These are phyloP conservation scores for Acridotheres tristis DNA, from an alignment of 2,797 vertebrate species.

Conservation along the genomic window DNA sequence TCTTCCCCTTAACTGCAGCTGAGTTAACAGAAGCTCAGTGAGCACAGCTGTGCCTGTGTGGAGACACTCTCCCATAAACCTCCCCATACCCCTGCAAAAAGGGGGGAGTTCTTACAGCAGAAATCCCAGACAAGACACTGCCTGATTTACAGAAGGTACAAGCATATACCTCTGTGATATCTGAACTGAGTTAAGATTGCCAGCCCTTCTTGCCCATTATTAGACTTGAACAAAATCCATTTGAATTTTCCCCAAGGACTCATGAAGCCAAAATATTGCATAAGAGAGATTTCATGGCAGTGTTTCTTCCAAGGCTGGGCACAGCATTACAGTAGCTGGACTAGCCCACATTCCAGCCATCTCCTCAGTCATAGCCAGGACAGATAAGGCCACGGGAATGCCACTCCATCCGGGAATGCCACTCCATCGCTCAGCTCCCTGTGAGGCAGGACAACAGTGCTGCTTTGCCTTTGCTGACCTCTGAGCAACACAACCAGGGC, in stretches of 20 bases:
- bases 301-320: not conserved
- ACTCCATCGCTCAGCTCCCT: not conserved
- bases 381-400: not conserved
- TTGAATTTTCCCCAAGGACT: not conserved
- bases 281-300: not conserved
- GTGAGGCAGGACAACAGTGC: fast-evolving
- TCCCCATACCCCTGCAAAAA: not conserved
- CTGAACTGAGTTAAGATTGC: not conserved
- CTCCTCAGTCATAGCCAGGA: not conserved
- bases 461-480: not conserved
- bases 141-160: not conserved
- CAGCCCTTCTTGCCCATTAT: not conserved
- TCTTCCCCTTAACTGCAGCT: not conserved
- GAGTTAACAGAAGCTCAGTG: not conserved
- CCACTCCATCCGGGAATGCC: not conserved
- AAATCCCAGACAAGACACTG: not conserved
- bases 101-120: fast-evolving
- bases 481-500: not conserved
- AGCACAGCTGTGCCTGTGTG: not conserved
- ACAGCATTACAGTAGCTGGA: not conserved
- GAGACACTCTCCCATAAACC: fast-evolving
- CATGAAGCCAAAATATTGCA: not conserved
- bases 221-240: not conserved
- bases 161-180: not conserved
- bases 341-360: not conserved